phyloP scores from a whole-genome alignment of 2,113 vertebrate species.

The Eublepharis macularius region DNA sequence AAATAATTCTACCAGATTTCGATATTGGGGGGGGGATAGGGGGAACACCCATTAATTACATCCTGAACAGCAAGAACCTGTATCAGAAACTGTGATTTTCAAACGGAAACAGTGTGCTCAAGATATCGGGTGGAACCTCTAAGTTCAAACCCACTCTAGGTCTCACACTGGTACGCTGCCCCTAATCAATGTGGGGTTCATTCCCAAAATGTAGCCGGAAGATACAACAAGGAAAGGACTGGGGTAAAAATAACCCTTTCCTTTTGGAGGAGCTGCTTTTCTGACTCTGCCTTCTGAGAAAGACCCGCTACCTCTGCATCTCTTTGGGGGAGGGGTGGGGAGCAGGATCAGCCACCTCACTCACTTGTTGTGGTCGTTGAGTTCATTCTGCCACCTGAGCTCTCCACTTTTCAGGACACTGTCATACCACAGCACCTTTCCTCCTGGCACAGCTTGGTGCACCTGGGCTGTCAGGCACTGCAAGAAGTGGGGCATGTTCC shows the following conservation, averaged over 20 bases:
- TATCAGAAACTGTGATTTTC: too few relatives aligned
- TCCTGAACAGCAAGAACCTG: too few relatives aligned
- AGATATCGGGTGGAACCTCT: too few relatives aligned
- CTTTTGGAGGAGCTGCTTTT: not conserved
- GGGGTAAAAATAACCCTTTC: not conserved
- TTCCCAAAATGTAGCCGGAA: not conserved
- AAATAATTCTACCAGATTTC: too few relatives aligned
- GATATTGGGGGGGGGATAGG: too few relatives aligned
- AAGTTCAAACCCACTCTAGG: not conserved
- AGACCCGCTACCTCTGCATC: not conserved
- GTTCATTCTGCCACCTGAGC: constrained; percentile 91
- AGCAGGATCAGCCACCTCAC: not conserved
- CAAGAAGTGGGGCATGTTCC: constrained; percentile 81
- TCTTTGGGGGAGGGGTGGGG: rapidly evolving
- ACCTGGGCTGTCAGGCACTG: constrained; percentile 81
- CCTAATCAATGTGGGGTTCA: not conserved
- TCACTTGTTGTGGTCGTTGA: constrained; percentile 87
- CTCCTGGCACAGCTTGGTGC: constrained; percentile 74
- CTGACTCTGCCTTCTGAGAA: not conserved
- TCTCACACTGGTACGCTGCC: not conserved
- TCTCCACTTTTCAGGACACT: constrained; percentile 80
- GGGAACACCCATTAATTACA: too few relatives aligned
- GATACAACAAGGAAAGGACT: not conserved
- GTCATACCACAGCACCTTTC: constrained; percentile 94
- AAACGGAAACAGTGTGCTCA: too few relatives aligned